Percentiles rank a stretch among this genome's conserved stretches.
These are phyloP conservation scores for Pyxicephalus adspersus DNA, from an alignment of 2,113 vertebrate genomes.

Conservation along the genomic window DNA sequence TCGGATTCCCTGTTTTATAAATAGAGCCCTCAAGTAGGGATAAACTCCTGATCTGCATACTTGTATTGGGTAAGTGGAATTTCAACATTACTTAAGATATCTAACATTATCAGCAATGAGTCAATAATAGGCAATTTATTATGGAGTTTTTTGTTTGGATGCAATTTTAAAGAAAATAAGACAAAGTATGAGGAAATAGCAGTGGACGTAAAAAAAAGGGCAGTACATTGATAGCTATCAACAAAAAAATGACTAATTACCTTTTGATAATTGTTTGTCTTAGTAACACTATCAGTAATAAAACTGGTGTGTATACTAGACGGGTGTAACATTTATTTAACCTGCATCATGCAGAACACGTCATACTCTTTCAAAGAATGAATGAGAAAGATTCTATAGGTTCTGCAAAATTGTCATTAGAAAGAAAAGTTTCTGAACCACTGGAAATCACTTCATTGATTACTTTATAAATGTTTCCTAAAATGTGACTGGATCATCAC, in stretches of 20 bases:
- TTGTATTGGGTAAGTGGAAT: no score
- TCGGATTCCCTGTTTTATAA: no score
- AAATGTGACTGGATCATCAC: no score
- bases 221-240: neutral
- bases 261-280: constrained; percentile 15
- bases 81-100: no score
- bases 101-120: neutral
- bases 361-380: neutral
- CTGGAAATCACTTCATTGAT: no score
- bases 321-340: constrained; percentile 35
- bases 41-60: no score
- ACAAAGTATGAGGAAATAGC: neutral
- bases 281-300: constrained; percentile 19
- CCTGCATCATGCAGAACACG: neutral
- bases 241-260: neutral
- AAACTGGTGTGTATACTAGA: neutral
- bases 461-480: no score
- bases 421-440: no score
- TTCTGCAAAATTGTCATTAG: neutral
- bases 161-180: neutral
- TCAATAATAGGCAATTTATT: neutral
- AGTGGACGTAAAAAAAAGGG: neutral
- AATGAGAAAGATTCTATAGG: neutral
- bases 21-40: no score
- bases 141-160: no score